Evolutionary conservation across 1,140 invertebrate species (phyloP).

Genomic region (Carcinoscorpius rotundicauda): DNA sequence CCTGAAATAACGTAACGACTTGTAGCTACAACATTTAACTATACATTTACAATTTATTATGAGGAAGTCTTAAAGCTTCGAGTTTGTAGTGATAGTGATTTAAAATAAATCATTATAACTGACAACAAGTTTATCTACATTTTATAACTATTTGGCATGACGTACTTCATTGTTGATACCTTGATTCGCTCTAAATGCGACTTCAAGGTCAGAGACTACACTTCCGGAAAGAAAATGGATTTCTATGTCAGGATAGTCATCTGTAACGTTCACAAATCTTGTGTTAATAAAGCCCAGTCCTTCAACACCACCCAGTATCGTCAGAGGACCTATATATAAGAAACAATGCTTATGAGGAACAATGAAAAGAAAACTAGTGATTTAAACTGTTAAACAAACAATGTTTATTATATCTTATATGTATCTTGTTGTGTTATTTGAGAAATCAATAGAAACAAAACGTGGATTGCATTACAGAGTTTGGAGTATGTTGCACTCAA

Average conservation of each 20-base stretch:
- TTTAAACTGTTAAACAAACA: not conserved
- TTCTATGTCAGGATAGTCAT: conserved; percentile 81
- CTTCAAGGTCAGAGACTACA: conserved; percentile 20
- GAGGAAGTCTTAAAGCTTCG: too few relatives aligned
- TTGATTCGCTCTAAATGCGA: conserved; percentile 18
- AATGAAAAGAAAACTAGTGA: not conserved
- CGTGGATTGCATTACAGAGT: too few relatives aligned
- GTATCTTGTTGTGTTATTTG: too few relatives aligned
- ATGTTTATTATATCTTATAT: too few relatives aligned
- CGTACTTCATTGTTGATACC: conserved; percentile 46
- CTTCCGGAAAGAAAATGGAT: conserved; percentile 46
- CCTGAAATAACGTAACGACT: too few relatives aligned
- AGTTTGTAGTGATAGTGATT: too few relatives aligned
- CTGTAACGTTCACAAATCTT: conserved; percentile 64
- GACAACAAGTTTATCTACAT: too few relatives aligned
- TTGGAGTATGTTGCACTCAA: too few relatives aligned
- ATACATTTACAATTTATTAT: too few relatives aligned
- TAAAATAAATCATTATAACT: too few relatives aligned
- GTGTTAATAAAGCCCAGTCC: conserved; percentile 71
- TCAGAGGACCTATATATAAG: conserved; percentile 49
- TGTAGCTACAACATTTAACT: too few relatives aligned
- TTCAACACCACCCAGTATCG: conserved; percentile 66
- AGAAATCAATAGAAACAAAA: too few relatives aligned
- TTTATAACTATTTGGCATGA: conserved; percentile 12
- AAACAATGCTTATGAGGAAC: not conserved